A percentile compares a stretch with the other conserved stretches of the same genome.
phyloP scores from a whole-genome alignment of 2,888 invertebrate species.

The Leptinotarsa peninsularis region DNA sequence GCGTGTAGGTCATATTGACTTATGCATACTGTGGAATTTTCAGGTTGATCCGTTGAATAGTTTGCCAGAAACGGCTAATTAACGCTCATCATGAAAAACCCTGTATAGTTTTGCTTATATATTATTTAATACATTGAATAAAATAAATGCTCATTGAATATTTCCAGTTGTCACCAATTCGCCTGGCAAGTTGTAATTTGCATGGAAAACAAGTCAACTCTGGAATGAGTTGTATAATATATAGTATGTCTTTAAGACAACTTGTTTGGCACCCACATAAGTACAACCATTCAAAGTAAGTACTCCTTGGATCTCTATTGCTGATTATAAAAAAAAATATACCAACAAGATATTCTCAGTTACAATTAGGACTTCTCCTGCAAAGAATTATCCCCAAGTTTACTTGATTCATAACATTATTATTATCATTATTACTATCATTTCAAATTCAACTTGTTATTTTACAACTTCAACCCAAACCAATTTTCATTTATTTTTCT shows the following conservation, averaged over 20 bases:
- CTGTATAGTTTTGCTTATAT: background rate
- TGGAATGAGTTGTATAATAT: conserved; percentile 86
- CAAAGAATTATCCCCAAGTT: too few relatives aligned
- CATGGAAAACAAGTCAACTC: conserved; percentile 92
- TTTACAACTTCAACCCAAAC: too few relatives aligned
- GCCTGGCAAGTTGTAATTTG: conserved; percentile 92
- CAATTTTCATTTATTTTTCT: background rate
- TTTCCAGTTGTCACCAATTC: conserved; percentile 81
- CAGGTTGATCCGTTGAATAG: too few relatives aligned
- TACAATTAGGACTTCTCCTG: too few relatives aligned
- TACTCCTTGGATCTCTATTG: conserved; percentile 15
- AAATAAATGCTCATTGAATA: background rate
- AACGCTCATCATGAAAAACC: too few relatives aligned
- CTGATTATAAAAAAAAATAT: background rate
- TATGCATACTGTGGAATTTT: too few relatives aligned
- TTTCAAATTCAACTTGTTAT: too few relatives aligned
- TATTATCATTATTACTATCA: too few relatives aligned
- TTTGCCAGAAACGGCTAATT: too few relatives aligned
- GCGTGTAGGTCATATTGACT: too few relatives aligned
- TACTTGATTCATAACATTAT: too few relatives aligned
- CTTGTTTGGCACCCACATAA: conserved; percentile 64
- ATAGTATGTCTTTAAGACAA: conserved; percentile 63
- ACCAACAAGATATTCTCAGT: too few relatives aligned
- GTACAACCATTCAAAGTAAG: conserved; percentile 63
- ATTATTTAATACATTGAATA: background rate